Percentiles rank a stretch among this genome's conserved stretches.
phyloP scores from a whole-genome alignment of 92 coral and sea anemone species.

The Siderastrea siderea region DNA sequence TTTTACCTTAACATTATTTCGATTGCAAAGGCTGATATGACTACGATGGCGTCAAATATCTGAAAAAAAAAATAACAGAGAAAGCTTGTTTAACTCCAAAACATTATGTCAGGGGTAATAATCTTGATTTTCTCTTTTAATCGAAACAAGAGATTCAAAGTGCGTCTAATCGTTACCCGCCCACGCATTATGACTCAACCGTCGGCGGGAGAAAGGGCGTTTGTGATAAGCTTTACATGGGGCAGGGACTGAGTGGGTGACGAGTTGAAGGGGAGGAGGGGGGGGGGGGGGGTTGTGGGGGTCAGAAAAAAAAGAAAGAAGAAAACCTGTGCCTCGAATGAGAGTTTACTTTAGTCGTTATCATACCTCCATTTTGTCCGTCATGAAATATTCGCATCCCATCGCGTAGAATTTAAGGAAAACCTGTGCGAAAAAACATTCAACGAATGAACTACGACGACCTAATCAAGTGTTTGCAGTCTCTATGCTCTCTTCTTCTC shows the following conservation, averaged over 20 bases:
- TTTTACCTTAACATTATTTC: constrained; percentile 80
- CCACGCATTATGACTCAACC: too few species aligned
- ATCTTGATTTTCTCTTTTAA: too few species aligned
- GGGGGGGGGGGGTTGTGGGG: background rate
- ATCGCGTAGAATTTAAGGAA: constrained; percentile 75
- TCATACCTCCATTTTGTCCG: constrained; percentile 84
- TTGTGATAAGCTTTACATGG: too few species aligned
- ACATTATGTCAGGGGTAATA: too few species aligned
- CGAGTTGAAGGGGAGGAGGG: too few species aligned
- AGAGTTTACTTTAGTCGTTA: background rate
- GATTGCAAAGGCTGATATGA: constrained; percentile 69
- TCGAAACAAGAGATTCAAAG: too few species aligned
- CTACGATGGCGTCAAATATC: constrained; percentile 79
- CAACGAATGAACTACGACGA: too few species aligned
- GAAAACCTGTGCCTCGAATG: background rate
- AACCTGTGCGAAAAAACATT: constrained; percentile 47
- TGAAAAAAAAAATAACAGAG: background rate
- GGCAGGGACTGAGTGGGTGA: background rate
- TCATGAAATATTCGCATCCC: constrained; percentile 72
- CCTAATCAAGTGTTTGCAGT: too few species aligned
- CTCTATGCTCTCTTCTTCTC: too few species aligned
- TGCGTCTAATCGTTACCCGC: too few species aligned
- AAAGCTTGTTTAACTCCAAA: background rate
- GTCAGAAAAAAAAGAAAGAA: background rate
- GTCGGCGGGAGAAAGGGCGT: too few species aligned